Percentiles rank a stretch among this genome's conserved stretches.
These are phyloP conservation scores for Rhea pennata DNA, from an alignment of 2,113 vertebrate species.

Conservation along the genomic window DNA sequence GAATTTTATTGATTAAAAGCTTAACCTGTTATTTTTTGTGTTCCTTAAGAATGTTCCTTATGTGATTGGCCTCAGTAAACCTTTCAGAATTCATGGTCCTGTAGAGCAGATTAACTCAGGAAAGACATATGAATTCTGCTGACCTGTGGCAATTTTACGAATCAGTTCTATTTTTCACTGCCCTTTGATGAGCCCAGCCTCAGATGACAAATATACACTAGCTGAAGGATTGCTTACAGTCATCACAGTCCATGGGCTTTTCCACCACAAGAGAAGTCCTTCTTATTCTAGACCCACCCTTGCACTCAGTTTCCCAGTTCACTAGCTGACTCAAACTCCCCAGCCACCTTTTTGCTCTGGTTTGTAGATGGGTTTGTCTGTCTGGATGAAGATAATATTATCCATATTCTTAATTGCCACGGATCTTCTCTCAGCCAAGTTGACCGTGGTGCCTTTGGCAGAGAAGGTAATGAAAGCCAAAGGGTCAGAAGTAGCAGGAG, in stretches of 20 bases:
- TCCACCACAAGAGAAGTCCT: not conserved
- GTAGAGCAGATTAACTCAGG: not conserved
- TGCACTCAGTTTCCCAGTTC: not conserved
- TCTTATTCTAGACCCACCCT: not conserved
- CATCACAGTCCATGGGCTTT: not conserved
- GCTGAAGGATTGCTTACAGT: not conserved
- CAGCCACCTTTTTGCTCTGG: conserved; percentile 59
- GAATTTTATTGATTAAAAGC: not conserved
- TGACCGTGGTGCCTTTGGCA: conserved; percentile 27
- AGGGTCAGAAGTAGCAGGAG: conserved; percentile 24
- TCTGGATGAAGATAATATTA: conserved; percentile 56
- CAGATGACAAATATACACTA: not conserved
- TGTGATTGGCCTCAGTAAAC: not conserved
- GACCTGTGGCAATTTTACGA: not conserved
- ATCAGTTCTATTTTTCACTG: not conserved
- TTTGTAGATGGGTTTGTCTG: conserved; percentile 68
- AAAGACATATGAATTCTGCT: not conserved
- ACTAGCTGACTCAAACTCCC: not conserved
- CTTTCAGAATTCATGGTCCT: not conserved
- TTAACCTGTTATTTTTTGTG: not conserved
- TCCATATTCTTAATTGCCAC: conserved; percentile 58
- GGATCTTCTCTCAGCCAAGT: conserved; percentile 51
- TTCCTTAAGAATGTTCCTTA: not conserved
- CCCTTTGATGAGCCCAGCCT: not conserved
- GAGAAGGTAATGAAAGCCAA: conserved; percentile 70